These are phyloP conservation scores for Phyto melanocephala DNA, from an alignment of 2,888 invertebrate genomes.

Conservation along the genomic window DNA sequence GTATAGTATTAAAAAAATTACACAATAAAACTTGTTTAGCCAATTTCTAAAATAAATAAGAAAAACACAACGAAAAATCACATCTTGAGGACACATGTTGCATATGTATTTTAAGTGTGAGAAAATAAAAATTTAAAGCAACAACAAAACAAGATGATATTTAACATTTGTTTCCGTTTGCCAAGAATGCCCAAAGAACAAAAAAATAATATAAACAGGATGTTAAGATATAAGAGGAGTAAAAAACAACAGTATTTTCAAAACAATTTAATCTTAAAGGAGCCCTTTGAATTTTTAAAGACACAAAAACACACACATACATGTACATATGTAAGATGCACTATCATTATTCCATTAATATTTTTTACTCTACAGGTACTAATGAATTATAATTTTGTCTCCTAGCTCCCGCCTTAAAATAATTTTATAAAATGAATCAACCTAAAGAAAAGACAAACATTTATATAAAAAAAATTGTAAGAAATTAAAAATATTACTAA, in stretches of 20 bases:
- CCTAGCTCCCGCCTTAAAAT: background rate
- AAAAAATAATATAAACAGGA: slow-evolving; percentile 48
- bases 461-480: too few species aligned
- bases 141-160: slow-evolving; percentile 33
- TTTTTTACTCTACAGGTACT: background rate
- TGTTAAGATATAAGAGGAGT: slow-evolving; percentile 32
- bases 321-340: slow-evolving; percentile 43
- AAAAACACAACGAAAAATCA: slow-evolving; percentile 11
- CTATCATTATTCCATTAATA: slow-evolving; percentile 6
- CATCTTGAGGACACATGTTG: slow-evolving; percentile 62
- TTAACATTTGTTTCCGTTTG: slow-evolving; percentile 63
- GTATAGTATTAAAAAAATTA: slow-evolving; percentile 9
- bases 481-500: too few species aligned
- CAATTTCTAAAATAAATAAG: slow-evolving; percentile 10
- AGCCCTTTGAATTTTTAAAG: slow-evolving; percentile 21
- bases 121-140: slow-evolving; percentile 39
- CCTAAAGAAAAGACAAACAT: background rate
- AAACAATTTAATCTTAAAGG: slow-evolving; percentile 42
- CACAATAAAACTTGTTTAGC: slow-evolving; percentile 36
- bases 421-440: background rate
- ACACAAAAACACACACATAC: slow-evolving; percentile 26
- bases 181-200: slow-evolving; percentile 8
- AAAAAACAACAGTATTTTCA: slow-evolving; percentile 14
- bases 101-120: slow-evolving; percentile 62
- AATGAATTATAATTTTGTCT: slow-evolving; percentile 20